Evolutionary conservation across 2,888 invertebrate species (phyloP), one percentile per base, ranked within the genome.

Genomic region (Poecilus cupreus): DNA sequence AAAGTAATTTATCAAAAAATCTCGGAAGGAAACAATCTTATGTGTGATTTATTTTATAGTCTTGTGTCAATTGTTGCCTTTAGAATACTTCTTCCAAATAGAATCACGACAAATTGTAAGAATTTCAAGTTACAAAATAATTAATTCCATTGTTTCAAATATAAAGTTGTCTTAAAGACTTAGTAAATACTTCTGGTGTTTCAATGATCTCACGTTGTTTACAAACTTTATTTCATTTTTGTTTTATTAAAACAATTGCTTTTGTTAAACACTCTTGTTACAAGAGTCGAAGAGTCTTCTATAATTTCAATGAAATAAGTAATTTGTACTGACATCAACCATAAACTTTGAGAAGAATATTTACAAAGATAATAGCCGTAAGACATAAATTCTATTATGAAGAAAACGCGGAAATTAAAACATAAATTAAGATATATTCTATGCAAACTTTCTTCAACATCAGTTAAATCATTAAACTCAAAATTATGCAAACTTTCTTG

Each of bases 1-100:
- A 60, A 60, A 60, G 60, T 60, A 60, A 60, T 60, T 60, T 60
- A 60, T 60, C 60, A 60, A 60, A 57, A 60, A 11, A 60, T 60
- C 26, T 60, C 13, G 6, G 60, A 60, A 60, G 11, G 6, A 60
- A 32, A 60, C 60, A 60, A 26, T 54, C 54, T 54, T 8, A 20
- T 60, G n/a, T 60, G 24, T 60, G 60, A 60, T 26, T 60, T 60
- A 60, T 60, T 60, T 43, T n/a, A 43, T 13, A n/a, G 10, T 43
- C 10, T 54, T 3, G 6, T 13, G 18, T 5, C 22, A 54, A 54
- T 54, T 54, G 20, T 54, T 54, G 11, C 20, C 10, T 54, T 32
- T 32, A 32, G 5, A 6, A 32, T 32, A 6, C 32, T 32, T 32
- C 8, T 32, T 32, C 32, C 5, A 5, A 32, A 3, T 6, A 32